Evolutionary conservation across 2,888 invertebrate genomes (phyloP), one percentile per base, ranked within the genome.

Genomic region (Aplocera efformata): DNA sequence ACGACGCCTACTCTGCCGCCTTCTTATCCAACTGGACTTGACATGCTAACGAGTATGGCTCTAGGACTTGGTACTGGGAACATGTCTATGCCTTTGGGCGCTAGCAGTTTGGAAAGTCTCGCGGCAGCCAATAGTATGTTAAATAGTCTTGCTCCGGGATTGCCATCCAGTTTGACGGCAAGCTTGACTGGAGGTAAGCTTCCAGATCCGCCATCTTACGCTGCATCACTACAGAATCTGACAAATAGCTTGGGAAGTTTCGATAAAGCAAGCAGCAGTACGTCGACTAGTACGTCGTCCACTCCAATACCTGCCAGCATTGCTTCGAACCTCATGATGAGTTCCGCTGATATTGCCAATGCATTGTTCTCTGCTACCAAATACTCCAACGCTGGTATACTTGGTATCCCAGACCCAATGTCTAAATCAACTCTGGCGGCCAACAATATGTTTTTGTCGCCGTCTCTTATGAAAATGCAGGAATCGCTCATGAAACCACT

Each of bases 391-490:
- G 89, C 90, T 7, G 90, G 90, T 10, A 82, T 92, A 35, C 77
- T 92, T 22, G 91, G 91, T 3, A 91, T 93, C 55, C 93, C 94
- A 0, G 95, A 95, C 74, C 93, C 94, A 0, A 90, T 95, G 82
- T 92, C 94, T 0, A 93, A 94, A 63, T 91, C 93, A 7, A 93
- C 93, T 17, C 78, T 94, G 50, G 92, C 93, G 6, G 93, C 94
- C 1, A 93, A 93, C 60, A 95, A 94, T 65, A 93, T 95, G 89
- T 95, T 94, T 53, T 86, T 95, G 58, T 91, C 94, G 5, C 94
- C 94, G 9, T 92, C 93, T 22, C 72, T 93, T 44, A 89, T 94
- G 50, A 94, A 94, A 79, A 92, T 94, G 88, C 93, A 93, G 64
- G 92, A 92, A 63, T 80, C 89, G 24, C 63, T 90, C 6, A 73